phyloP scores from a whole-genome alignment of 1,140 invertebrate species.

The Achroia grisella region DNA sequence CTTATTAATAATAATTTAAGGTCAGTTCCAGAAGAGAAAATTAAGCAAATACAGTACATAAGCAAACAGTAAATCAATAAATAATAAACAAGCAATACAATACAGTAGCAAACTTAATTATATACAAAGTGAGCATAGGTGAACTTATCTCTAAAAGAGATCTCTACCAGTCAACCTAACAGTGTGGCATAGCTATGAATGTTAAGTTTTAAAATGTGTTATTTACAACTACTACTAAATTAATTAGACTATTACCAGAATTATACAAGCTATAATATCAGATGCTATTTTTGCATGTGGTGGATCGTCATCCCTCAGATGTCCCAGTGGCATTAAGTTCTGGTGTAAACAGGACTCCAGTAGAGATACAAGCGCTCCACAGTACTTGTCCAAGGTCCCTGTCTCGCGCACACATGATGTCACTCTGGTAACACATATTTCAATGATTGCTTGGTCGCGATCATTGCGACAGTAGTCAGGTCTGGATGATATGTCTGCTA shows the following conservation, averaged over 20 bases:
- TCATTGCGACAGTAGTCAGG: constrained; percentile 88
- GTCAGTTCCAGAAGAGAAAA: too few relatives aligned
- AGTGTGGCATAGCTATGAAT: too few relatives aligned
- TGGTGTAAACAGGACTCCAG: constrained; percentile 91
- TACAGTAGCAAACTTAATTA: too few relatives aligned
- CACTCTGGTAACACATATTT: constrained; percentile 92
- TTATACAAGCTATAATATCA: constrained; percentile 94
- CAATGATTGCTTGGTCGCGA: constrained; percentile 94
- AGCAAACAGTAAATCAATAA: too few relatives aligned
- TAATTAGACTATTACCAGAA: constrained; percentile 79
- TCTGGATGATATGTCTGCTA: constrained; percentile 85
- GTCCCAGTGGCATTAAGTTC: constrained; percentile 83
- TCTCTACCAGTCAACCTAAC: too few relatives aligned
- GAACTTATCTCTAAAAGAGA: too few relatives aligned
- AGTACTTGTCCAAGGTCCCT: constrained; percentile 89
- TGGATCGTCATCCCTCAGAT: constrained; percentile 87
- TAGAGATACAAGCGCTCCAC: constrained; percentile 85
- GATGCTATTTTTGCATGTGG: constrained; percentile 96
- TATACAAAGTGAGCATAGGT: too few relatives aligned
- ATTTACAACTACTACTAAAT: too few relatives aligned
- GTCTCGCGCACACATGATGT: constrained; percentile 94
- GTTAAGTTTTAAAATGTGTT: too few relatives aligned
- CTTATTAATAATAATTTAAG: too few relatives aligned
- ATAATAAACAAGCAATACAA: too few relatives aligned
- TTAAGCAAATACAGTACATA: too few relatives aligned